Percentiles rank a stretch among this genome's conserved stretches.
Evolutionary conservation across 2,113 vertebrate species (phyloP).

Genomic region (Notechis scutatus): DNA sequence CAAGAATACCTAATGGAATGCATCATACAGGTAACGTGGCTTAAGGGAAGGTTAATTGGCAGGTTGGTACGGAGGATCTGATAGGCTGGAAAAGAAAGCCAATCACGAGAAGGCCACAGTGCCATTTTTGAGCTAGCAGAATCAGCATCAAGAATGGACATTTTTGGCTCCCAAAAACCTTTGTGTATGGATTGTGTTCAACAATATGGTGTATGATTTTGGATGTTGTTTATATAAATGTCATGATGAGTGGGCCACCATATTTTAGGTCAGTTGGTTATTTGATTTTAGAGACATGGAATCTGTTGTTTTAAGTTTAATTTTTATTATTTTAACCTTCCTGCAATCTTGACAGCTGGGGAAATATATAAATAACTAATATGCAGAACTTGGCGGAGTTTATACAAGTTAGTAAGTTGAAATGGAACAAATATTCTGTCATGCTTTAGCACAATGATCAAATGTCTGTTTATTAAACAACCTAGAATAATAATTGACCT

Average conservation of each 20-base stretch:
- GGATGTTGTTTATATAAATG: background rate
- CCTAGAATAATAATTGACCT: background rate
- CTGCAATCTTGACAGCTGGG: background rate
- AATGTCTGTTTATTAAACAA: background rate
- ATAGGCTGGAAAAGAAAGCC: background rate
- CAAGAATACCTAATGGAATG: slow-evolving; percentile 99
- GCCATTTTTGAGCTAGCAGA: background rate
- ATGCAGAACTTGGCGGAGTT: background rate
- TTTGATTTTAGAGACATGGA: background rate
- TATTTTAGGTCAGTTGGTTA: background rate
- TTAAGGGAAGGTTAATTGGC: background rate
- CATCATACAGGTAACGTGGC: slow-evolving; percentile 90
- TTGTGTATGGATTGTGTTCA: background rate
- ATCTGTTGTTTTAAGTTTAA: background rate
- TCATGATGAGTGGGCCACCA: background rate
- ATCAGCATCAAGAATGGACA: background rate
- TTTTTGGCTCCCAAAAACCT: background rate
- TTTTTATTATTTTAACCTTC: background rate
- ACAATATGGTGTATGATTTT: background rate
- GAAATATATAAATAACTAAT: background rate
- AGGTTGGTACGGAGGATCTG: background rate
- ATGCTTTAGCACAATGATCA: background rate
- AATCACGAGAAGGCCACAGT: background rate
- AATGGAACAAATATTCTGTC: background rate
- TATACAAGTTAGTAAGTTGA: background rate